Evolutionary conservation across 53 echinoderm and acorn worm genomes (phyloP), one percentile per base, ranked within the genome.

Genomic region (Zoroaster sp.): DNA sequence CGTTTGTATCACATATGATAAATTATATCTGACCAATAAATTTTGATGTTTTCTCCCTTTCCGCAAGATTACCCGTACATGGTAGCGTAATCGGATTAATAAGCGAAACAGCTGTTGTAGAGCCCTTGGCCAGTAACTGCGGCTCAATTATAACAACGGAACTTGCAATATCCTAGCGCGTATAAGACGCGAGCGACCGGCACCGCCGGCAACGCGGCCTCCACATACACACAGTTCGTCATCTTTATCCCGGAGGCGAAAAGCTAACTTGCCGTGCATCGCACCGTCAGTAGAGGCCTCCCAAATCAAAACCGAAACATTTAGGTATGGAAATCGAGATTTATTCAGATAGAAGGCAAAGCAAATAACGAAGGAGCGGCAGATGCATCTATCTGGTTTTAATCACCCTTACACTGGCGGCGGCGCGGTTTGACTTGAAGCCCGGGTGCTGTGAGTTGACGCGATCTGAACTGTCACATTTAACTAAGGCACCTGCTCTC

Each of bases 391-490:
- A 70, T 85, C 85, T 85, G 71, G 49, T 71, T 85, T 85, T 85
- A 85, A 85, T 85, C 85, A 85, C 36, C 83, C n/a, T 44, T 83
- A 32, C 13, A 44, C 72, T 49, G n/a, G 36, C 70, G 66, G 71
- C 85, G 85, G 85, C 47, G 71, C 85, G 71, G 85, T 85, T 85
- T 85, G 85, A 85, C 69, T 85, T 85, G 85, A 85, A 70, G 46
- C 46, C 28, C 34, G 45, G 69, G 35, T 85, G 85, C 71, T 20
- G 40, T 10, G 71, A 43, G 71, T 71, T 85, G 85, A 85, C 38
- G 85, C 85, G 85, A 85, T 85, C n/a, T 85, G 85, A 85, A 85
- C 85, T 85, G 85, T 85, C 85, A 85, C 85, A 85, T 85, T 85
- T 85, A 85, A 70, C 85, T 43, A 33, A 46, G 67, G 71, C 85